Base-by-base conservation (phyloP, 2,888 invertebrate species). In the Brachylomia viminalis region DNA sequence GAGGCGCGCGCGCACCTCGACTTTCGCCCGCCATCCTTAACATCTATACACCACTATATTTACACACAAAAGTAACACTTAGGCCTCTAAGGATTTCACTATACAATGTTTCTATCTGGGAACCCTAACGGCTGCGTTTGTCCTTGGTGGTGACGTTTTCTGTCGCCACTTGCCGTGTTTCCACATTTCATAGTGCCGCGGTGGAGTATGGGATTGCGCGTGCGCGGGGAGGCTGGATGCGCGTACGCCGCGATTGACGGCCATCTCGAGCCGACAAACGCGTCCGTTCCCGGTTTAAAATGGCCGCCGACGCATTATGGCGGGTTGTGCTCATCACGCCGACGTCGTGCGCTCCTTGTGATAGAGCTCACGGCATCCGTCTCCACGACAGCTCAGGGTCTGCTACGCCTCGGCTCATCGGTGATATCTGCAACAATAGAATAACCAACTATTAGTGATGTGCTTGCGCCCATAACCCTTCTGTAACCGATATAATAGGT, bases 151-250 rank as follows among this genome's bases (percentile, higher is more conserved):
- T 94, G 95, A 95, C 93, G 95, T 93, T 95, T 97, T 96, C 93
- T 97, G 97, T 96, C 98, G 97, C 98, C 98, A 98, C 97, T 98
- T 98, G 97, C 97, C 97, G 97, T 98, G 98, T 95, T 98, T 98
- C 98, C 98, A 98, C 97, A 98, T 97, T 96, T 97, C 97, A 95
- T 97, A 97, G 95, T 93, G 93, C 90, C 91, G 94, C 87, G 93
- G 89, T 79, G 92, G 92, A 85, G 93, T 90, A 89, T 90, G 92
- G 86, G 92, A 90, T 91, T 92, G 94, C 92, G 93, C 91, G 90
- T 91, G 94, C 93, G 94, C 95, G 85, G 93, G 92, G 85, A 87
- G 91, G 90, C 90, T 91, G 92, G 86, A 86, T 87, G 92, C 92
- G 90, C 91, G 91, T 90, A 88, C 91, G 91, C 91, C 93, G 93